Base-by-base conservation (phyloP, 2,113 vertebrate genomes). In the Cettia cetti region DNA sequence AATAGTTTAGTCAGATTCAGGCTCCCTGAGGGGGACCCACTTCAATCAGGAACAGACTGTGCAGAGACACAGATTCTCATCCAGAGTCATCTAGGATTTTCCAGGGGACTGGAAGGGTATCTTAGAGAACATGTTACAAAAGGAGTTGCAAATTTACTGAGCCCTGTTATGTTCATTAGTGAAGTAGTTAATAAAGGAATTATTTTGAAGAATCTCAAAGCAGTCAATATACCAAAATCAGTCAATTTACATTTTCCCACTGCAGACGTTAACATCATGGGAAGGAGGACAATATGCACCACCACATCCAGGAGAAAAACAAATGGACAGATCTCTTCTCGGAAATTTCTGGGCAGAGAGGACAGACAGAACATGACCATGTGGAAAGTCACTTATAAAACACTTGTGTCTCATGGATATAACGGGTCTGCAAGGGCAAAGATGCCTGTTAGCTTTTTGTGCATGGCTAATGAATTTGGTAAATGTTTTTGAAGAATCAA, bases 211-310 rank as follows among this genome's bases (percentile, higher is more conserved):
- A 27, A 59, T 53, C 59, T 21, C 24, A 78, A 74, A 72, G 8
- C n/a, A n/a, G n/a, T 44, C 42, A 30, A 24, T 23, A 56, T 28
- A n/a, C 9, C 22, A 57, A 84, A 91, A 77, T 74, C 59, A 52
- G 5, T 30, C 26, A 11, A 4, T 60, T 28, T 66, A 11, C 5
- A 2, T 69, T 79, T 94, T 84, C 11, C 13, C 14, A 16, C 7
- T 24, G 11, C 8, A n/a, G 27, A 31, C 0, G 0, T 61, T 59
- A 14, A n/a, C 22, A 27, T 40, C 27, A 10, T 13, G 18, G 20
- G 26, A 27, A 91, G 19, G 8, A 74, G 11, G 28, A 44, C 21
- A 63, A n/a, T 22, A 35, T 22, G 56, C 11, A 66, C 5, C 8
- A 39, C 6, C 13, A 44, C 7, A 64, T 12, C 13, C 33, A 39